A percentile compares a stretch with the other conserved stretches of the same genome.
Evolutionary conservation across 2,888 invertebrate genomes (phyloP).

Genomic region (Girardia tigrina): DNA sequence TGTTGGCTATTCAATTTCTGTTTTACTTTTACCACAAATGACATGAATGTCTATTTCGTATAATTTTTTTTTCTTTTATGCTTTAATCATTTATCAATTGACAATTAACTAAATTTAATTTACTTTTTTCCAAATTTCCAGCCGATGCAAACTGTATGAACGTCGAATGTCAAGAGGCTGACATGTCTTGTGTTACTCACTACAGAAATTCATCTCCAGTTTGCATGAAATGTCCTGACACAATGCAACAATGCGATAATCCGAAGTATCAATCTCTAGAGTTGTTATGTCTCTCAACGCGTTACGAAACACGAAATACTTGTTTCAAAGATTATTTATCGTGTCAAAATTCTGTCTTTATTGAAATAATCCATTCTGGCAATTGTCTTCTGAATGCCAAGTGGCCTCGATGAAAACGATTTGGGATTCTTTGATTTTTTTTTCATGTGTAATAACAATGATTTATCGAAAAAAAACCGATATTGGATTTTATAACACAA

Average conservation of each 20-base stretch:
- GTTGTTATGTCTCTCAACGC: neutral
- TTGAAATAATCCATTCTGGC: neutral
- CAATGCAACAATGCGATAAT: neutral
- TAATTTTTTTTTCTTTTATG: neutral
- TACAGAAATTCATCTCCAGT: neutral
- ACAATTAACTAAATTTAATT: no score
- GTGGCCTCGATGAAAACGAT: neutral
- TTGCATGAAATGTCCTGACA: neutral
- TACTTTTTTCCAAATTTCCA: neutral
- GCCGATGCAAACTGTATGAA: neutral
- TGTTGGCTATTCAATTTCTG: neutral
- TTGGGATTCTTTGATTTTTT: no score
- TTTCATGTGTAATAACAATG: neutral
- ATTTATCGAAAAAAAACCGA: neutral
- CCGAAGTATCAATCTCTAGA: neutral
- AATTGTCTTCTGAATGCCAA: constrained; percentile 7
- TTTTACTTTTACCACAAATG: neutral
- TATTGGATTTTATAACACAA: neutral
- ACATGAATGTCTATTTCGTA: neutral
- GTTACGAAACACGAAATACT: neutral
- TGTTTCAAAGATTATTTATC: neutral
- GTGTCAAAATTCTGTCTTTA: constrained; percentile 9
- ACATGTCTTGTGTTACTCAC: constrained; percentile 4
- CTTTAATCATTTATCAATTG: no score
- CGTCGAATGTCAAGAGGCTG: neutral